phyloP scores from a whole-genome alignment of 2,113 vertebrate species.

The Coreoperca whiteheadi region DNA sequence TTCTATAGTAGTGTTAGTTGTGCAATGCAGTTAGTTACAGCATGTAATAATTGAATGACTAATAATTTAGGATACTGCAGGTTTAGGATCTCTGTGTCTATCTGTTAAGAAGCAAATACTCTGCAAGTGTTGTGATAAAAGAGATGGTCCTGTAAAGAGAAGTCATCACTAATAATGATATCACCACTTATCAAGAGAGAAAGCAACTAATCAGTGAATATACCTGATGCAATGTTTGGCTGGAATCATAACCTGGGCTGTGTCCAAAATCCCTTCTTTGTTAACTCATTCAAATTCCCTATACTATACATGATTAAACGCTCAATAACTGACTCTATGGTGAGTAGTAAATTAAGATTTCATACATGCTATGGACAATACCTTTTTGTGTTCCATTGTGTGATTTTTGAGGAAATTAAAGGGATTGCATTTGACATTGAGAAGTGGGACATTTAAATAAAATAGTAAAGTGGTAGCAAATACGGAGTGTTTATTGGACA shows the following conservation, averaged over 20 bases:
- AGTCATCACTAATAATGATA: constrained; percentile 22
- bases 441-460: neutral
- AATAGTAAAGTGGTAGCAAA: too few relatives aligned
- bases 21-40: too few relatives aligned
- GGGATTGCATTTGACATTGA: neutral
- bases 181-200: constrained; percentile 10
- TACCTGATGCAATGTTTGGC: constrained; percentile 2
- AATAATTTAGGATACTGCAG: neutral
- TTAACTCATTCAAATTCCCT: neutral
- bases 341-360: neutral
- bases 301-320: neutral
- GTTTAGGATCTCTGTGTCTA: neutral
- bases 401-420: neutral
- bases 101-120: neutral
- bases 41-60: too few relatives aligned
- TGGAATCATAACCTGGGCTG: neutral
- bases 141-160: neutral
- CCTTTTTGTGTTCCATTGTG: neutral
- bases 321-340: neutral
- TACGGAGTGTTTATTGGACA: neutral
- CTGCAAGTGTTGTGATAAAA: neutral
- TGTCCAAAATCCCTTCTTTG: constrained; percentile 2
- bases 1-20: too few relatives aligned
- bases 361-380: neutral
- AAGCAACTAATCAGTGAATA: constrained; percentile 12